These are phyloP conservation scores for Mus minutoides DNA, from an alignment of 2,797 vertebrate genomes.

Conservation along the genomic window DNA sequence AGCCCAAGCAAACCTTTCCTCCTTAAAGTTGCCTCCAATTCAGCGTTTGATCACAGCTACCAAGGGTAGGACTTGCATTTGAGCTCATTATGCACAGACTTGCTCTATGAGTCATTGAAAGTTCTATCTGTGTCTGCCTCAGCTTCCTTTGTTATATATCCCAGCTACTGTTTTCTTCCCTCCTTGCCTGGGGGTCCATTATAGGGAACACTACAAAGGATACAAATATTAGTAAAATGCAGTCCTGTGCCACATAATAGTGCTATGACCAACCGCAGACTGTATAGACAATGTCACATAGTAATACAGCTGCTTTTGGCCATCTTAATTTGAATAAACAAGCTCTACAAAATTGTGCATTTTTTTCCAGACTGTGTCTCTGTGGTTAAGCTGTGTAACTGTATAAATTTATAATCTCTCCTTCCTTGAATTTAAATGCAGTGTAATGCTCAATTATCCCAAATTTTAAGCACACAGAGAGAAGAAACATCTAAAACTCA, in stretches of 20 bases:
- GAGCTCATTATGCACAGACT: not conserved
- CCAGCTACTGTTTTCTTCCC: not conserved
- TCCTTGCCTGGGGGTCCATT: no score
- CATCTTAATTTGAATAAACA: not conserved
- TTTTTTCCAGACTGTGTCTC: not conserved
- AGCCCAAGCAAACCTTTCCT: not conserved
- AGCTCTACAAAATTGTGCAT: not conserved
- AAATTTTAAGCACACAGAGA: constrained; percentile 13
- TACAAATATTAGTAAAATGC: not conserved
- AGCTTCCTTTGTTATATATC: not conserved
- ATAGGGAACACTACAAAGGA: not conserved
- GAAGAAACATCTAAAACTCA: not conserved
- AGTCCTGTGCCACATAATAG: not conserved
- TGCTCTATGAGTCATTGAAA: not conserved
- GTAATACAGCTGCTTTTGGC: not conserved
- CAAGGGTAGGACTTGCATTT: not conserved
- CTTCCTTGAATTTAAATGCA: constrained; percentile 4
- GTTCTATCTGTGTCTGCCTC: not conserved
- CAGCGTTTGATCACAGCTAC: not conserved
- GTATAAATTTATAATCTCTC: not conserved
- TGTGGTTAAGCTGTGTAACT: not conserved
- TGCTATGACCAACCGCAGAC: not conserved
- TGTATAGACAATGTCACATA: not conserved
- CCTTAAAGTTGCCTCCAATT: no score
- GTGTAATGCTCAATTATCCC: not conserved